Conservation (phyloP, 2,113 vertebrate genomes). For the Xiphophorus couchianus region DNA sequence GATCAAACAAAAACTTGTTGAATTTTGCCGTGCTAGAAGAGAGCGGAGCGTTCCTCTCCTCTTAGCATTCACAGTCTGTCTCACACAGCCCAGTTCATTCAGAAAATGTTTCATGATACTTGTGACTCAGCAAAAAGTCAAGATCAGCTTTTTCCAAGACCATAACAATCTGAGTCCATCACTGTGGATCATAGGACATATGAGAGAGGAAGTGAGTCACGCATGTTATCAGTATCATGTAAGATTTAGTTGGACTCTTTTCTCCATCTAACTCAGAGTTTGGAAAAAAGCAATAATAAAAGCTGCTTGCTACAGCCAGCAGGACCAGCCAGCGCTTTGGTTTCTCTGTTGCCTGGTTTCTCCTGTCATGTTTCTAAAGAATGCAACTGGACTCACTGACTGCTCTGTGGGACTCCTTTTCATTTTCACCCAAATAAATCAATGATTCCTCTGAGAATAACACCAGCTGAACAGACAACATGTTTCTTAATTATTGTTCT, state of each 20-base stretch:
- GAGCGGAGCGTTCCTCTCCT: no score
- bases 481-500: no score
- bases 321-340: conserved; percentile 1
- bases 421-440: background rate
- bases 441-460: background rate
- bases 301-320: conserved; percentile 13
- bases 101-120: background rate
- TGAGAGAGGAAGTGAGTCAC: background rate
- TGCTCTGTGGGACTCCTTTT: background rate
- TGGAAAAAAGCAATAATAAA: background rate
- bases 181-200: background rate
- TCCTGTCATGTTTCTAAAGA: conserved; percentile 2
- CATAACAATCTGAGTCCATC: background rate
- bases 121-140: background rate
- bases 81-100: background rate
- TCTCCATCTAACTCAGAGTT: background rate
- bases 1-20: no score
- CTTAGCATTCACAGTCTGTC: no score
- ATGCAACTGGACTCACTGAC: conserved; percentile 12
- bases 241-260: background rate
- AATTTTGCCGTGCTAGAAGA: no score
- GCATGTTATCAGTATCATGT: conserved; percentile 6
- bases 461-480: background rate
- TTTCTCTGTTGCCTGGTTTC: conserved; percentile 24
- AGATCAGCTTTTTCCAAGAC: no score